Conservation (phyloP, 1,140 invertebrate genomes). For the Sycobia sp. region DNA sequence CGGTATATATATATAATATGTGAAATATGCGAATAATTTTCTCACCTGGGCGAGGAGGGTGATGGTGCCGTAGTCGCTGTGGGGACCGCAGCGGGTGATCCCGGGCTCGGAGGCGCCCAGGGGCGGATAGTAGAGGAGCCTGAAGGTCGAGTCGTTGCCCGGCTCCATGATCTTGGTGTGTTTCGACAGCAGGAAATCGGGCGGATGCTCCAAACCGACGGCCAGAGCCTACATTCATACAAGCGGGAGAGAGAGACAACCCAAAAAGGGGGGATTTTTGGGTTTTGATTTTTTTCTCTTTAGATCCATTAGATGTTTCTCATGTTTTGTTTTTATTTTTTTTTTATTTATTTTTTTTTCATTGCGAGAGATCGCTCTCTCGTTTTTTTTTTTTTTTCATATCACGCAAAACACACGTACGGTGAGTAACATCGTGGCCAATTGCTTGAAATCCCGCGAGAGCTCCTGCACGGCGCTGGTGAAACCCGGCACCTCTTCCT, state of each 20-base stretch:
- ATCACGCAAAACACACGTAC: slow-evolving; percentile 42
- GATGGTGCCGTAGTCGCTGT: slow-evolving; percentile 76
- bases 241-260: slow-evolving; percentile 9
- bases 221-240: slow-evolving; percentile 63
- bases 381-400: slow-evolving; percentile 26
- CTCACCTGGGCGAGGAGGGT: slow-evolving; percentile 71
- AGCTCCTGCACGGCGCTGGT: slow-evolving; percentile 67
- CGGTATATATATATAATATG: too few species aligned
- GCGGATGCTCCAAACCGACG: slow-evolving; percentile 63
- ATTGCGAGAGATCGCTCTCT: too few species aligned
- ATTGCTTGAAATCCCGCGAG: slow-evolving; percentile 70
- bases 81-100: slow-evolving; percentile 71
- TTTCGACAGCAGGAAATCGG: slow-evolving; percentile 64
- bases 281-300: slow-evolving; percentile 12
- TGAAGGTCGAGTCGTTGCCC: slow-evolving; percentile 70
- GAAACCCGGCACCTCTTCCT: slow-evolving; percentile 71
- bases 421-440: slow-evolving; percentile 66
- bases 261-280: too few species aligned
- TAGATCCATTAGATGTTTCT: slow-evolving; percentile 7
- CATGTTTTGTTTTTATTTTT: slow-evolving; percentile 16
- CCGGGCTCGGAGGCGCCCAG: slow-evolving; percentile 55
- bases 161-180: slow-evolving; percentile 70
- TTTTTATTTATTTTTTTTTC: too few species aligned
- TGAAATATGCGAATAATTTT: too few species aligned
- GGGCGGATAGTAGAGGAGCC: slow-evolving; percentile 74